Percentiles rank a stretch among this genome's conserved stretches.
Evolutionary conservation across 2,113 vertebrate species (phyloP).

Genomic region (Clupea harengus): DNA sequence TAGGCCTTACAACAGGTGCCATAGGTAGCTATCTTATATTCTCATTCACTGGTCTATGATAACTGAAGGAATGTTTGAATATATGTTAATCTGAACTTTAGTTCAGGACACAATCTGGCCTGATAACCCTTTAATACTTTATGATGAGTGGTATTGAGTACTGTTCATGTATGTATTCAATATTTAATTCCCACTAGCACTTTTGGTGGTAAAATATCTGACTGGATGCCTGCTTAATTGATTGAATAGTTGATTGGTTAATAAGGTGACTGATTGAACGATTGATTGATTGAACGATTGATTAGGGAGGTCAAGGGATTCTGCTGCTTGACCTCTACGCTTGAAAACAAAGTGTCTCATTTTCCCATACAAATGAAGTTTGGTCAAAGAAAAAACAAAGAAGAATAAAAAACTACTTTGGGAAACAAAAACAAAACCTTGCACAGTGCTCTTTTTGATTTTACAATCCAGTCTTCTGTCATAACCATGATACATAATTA

Average conservation of each 20-base stretch:
- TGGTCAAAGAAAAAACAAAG: constrained; percentile 66
- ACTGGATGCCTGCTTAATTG: constrained; percentile 40
- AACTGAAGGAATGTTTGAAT: not conserved
- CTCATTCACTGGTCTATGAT: not conserved
- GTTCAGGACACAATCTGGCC: not conserved
- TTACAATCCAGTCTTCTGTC: constrained; percentile 75
- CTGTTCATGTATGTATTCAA: not conserved
- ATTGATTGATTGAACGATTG: constrained; percentile 25
- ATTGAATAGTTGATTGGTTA: constrained; percentile 33
- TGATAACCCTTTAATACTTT: not conserved
- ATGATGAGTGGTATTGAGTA: not conserved
- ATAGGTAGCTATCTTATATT: not conserved
- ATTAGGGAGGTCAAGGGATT: constrained; percentile 52
- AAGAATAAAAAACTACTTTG: constrained; percentile 66
- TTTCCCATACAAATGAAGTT: constrained; percentile 60
- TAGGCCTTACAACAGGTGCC: not conserved
- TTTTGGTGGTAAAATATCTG: constrained; percentile 20
- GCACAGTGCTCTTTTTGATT: constrained; percentile 80
- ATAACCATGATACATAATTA: constrained; percentile 71
- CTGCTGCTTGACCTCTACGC: constrained; percentile 61
- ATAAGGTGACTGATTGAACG: constrained; percentile 31
- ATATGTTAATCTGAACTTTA: not conserved
- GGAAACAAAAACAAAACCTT: constrained; percentile 67
- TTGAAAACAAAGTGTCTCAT: constrained; percentile 61
- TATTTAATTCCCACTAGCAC: constrained; percentile 20